Evolutionary conservation across 1,140 invertebrate species (phyloP).

Genomic region (Drosophila quadrilineata): DNA sequence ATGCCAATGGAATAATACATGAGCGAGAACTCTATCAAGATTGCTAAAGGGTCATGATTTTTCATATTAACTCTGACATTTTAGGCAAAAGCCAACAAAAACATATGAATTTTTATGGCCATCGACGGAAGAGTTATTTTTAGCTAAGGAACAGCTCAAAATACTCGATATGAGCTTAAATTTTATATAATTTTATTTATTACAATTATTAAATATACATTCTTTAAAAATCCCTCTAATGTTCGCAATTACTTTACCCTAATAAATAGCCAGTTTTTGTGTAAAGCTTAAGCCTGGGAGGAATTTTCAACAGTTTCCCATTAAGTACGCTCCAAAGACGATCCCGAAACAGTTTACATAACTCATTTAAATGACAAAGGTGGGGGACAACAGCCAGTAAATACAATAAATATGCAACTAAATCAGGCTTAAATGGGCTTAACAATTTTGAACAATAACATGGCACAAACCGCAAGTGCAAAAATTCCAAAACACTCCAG

Average conservation of each 20-base stretch:
- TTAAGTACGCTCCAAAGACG: slow-evolving; percentile 2
- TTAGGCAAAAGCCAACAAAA: neutral
- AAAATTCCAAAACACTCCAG: slow-evolving; percentile 51
- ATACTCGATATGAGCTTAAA: too few relatives aligned
- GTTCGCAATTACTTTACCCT: neutral
- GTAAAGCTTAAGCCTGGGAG: slow-evolving; percentile 7
- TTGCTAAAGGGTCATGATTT: slow-evolving; percentile 10
- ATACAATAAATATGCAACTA: slow-evolving; percentile 77
- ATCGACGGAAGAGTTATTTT: too few relatives aligned
- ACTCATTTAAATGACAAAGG: slow-evolving; percentile 61
- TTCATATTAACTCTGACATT: too few relatives aligned
- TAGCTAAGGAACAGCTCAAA: too few relatives aligned
- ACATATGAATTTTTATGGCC: neutral
- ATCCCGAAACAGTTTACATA: slow-evolving; percentile 59
- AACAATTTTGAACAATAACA: slow-evolving; percentile 78
- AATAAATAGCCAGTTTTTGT: slow-evolving; percentile 15
- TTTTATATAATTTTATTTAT: too few relatives aligned
- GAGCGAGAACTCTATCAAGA: slow-evolving; percentile 21
- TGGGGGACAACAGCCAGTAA: slow-evolving; percentile 11
- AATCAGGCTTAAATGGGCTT: slow-evolving; percentile 78
- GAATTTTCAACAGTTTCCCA: slow-evolving; percentile 6
- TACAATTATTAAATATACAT: too few relatives aligned
- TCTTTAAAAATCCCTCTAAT: neutral
- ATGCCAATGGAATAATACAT: slow-evolving; percentile 27
- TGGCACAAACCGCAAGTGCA: slow-evolving; percentile 66